Evolutionary conservation across 1,140 invertebrate genomes (phyloP).

Genomic region (Amyelois transitella): DNA sequence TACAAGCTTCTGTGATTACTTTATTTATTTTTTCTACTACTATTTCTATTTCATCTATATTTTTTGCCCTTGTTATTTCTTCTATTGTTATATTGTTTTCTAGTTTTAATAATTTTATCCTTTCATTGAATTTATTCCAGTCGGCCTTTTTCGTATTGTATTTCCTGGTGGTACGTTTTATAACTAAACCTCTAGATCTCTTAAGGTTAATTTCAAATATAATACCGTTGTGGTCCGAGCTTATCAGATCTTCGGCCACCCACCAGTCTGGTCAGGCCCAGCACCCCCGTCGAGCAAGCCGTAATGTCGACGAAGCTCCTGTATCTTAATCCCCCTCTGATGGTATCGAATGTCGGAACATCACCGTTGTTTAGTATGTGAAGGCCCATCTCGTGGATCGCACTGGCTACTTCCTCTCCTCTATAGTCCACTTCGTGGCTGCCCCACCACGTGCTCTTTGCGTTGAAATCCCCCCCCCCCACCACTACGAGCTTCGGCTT

Average conservation of each 20-base stretch:
- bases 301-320: slow-evolving; percentile 12
- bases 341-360: slow-evolving; percentile 15
- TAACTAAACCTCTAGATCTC: neutral
- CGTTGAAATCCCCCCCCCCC: slow-evolving; percentile 16
- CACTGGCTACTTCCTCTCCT: neutral
- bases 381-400: slow-evolving; percentile 2
- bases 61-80: neutral
- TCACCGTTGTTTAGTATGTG: slow-evolving; percentile 10
- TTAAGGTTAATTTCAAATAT: slow-evolving; percentile 2
- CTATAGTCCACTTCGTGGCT: slow-evolving; percentile 4
- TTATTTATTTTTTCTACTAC: neutral
- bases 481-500: neutral
- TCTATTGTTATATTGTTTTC: slow-evolving; percentile 5
- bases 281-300: slow-evolving; percentile 1
- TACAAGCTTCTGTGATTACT: neutral
- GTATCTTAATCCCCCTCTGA: slow-evolving; percentile 3
- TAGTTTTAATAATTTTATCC: neutral
- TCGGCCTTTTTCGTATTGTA: slow-evolving; percentile 21
- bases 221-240: slow-evolving; percentile 18
- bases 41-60: neutral
- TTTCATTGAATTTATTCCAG: too few species aligned
- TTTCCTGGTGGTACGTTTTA: slow-evolving; percentile 13
- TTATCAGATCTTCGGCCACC: slow-evolving; percentile 3
- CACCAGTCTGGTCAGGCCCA: slow-evolving; percentile 3
- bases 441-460: slow-evolving; percentile 17